phyloP scores from a whole-genome alignment of 2,888 invertebrate genomes.

The Tetramorium bicarinatum region DNA sequence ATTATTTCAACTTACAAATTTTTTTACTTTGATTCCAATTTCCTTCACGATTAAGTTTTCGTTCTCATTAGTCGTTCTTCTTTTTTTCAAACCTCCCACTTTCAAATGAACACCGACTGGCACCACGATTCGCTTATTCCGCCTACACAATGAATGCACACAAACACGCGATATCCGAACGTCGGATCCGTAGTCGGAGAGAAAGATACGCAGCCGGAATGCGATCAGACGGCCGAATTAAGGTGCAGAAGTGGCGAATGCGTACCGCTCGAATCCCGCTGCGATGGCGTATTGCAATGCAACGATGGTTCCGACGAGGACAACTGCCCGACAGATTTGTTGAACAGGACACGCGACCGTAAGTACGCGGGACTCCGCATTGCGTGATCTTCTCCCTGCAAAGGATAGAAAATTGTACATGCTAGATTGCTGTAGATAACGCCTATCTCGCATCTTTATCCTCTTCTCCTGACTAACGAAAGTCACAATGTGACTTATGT shows the following conservation, averaged over 20 bases:
- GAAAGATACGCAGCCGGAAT: constrained; percentile 63
- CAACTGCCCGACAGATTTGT: constrained; percentile 83
- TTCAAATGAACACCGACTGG: constrained; percentile 16
- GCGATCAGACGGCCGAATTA: constrained; percentile 81
- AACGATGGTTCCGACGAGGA: constrained; percentile 87
- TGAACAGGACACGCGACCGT: constrained; percentile 8
- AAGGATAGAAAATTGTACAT: neutral
- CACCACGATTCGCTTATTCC: constrained; percentile 9
- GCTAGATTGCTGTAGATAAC: neutral
- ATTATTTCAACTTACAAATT: constrained; percentile 1
- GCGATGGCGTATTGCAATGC: constrained; percentile 89
- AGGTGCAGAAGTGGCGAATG: constrained; percentile 88
- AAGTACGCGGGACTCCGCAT: neutral
- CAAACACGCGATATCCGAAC: constrained; percentile 11
- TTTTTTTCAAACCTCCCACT: neutral
- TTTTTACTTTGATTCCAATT: neutral
- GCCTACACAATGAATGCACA: constrained; percentile 1
- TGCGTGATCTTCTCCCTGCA: neutral
- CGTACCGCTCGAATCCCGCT: constrained; percentile 87
- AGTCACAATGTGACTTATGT: neutral
- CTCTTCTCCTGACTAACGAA: constrained; percentile 8
- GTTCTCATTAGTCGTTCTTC: constrained; percentile 5
- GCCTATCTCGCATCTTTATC: neutral
- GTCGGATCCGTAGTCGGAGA: constrained; percentile 48
- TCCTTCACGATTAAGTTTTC: constrained; percentile 18